Conservation (phyloP, 2,113 vertebrate genomes). For the Ardeotis arabs region DNA sequence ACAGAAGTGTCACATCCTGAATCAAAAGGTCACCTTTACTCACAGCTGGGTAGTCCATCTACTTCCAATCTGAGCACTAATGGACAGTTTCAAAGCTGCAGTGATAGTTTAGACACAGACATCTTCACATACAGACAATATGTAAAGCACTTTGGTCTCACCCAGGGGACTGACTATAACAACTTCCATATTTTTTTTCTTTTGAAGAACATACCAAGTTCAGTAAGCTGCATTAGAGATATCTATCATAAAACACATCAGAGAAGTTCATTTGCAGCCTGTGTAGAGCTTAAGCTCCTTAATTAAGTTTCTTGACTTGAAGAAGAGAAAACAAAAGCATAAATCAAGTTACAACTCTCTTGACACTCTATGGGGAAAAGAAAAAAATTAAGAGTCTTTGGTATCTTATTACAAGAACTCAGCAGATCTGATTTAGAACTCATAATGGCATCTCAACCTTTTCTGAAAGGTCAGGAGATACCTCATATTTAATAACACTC, state of each 20-base stretch:
- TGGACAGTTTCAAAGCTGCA: background rate
- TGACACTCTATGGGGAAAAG: background rate
- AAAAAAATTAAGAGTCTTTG: background rate
- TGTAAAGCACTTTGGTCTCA: background rate
- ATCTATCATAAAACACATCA: background rate
- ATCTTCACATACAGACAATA: background rate
- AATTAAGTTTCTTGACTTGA: conserved; percentile 25
- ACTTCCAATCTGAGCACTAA: background rate
- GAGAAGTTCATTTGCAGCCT: background rate
- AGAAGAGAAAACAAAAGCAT: background rate
- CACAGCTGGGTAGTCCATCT: background rate
- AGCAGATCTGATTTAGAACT: background rate
- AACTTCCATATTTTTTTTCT: background rate
- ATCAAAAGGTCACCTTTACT: background rate
- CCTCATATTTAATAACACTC: background rate
- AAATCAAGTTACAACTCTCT: background rate
- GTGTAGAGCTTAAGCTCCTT: background rate
- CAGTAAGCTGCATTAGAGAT: background rate
- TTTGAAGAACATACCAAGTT: background rate
- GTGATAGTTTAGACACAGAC: background rate
- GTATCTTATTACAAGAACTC: background rate
- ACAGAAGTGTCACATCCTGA: background rate
- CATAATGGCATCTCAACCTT: background rate
- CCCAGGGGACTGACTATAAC: background rate
- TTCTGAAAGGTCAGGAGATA: background rate